Conservation (phyloP, 1,140 invertebrate genomes). For the Goniozus legneri region DNA sequence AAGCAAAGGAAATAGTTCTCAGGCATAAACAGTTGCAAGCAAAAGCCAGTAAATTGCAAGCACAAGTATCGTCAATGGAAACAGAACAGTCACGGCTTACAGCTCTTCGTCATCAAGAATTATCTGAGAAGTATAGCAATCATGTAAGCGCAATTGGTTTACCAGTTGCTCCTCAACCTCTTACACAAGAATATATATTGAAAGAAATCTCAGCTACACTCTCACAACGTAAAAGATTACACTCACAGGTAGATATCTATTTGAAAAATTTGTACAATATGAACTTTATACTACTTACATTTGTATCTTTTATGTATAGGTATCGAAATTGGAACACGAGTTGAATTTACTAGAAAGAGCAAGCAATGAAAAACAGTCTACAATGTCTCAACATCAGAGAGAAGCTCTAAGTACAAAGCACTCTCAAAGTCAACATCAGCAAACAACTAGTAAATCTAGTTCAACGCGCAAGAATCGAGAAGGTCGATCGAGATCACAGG, state of each 20-base stretch:
- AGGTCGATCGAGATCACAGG: constrained; percentile 74
- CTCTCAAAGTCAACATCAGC: constrained; percentile 30
- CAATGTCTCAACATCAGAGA: constrained; percentile 41
- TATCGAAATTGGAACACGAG: constrained; percentile 72
- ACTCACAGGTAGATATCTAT: constrained; percentile 58
- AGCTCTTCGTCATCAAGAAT: constrained; percentile 65
- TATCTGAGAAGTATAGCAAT: constrained; percentile 63
- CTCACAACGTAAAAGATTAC: constrained; percentile 74
- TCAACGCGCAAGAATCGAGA: constrained; percentile 66
- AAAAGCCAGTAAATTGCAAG: constrained; percentile 77
- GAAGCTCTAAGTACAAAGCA: constrained; percentile 30
- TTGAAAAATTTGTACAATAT: no score
- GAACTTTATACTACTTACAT: no score
- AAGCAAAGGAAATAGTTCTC: constrained; percentile 90
- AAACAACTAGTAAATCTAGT: constrained; percentile 30
- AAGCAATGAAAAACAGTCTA: constrained; percentile 62
- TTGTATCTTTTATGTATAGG: no score
- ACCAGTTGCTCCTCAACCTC: constrained; percentile 60
- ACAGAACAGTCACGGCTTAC: constrained; percentile 69
- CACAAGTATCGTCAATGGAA: constrained; percentile 71
- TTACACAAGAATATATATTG: constrained; percentile 74
- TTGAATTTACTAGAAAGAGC: constrained; percentile 69
- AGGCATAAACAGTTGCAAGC: constrained; percentile 87
- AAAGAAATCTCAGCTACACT: constrained; percentile 82
- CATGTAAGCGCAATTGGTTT: constrained; percentile 54